Conservation (phyloP, 2,113 vertebrate genomes). For the Phocoena phocoena region DNA sequence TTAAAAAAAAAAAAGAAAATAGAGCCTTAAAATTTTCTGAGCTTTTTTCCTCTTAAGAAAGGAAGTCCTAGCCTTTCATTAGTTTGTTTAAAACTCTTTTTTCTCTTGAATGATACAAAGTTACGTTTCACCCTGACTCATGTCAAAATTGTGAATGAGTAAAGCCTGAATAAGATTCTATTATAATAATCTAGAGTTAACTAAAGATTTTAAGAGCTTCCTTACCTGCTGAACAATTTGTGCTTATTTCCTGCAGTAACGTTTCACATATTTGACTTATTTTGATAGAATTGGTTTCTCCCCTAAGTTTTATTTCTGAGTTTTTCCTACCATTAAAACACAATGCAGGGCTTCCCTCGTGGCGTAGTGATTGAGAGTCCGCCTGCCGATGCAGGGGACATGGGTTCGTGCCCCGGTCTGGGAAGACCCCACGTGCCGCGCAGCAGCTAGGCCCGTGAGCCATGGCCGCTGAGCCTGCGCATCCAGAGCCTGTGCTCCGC, state of each 20-base stretch:
- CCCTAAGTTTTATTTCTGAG: not conserved
- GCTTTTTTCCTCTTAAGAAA: not conserved
- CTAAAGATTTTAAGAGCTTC: not conserved
- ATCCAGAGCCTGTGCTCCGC: too few relatives aligned
- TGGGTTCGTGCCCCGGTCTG: too few relatives aligned
- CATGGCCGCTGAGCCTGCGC: too few relatives aligned
- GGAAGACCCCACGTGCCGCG: too few relatives aligned
- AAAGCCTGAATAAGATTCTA: not conserved
- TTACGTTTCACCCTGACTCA: not conserved
- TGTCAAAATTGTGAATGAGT: constrained; percentile 34
- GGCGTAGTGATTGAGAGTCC: too few relatives aligned
- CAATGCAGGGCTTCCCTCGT: not conserved
- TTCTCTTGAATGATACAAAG: not conserved
- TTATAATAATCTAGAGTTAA: not conserved
- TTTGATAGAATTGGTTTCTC: constrained; percentile 43
- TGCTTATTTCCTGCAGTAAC: not conserved
- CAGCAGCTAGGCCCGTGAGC: too few relatives aligned
- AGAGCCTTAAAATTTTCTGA: not conserved
- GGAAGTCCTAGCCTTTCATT: not conserved
- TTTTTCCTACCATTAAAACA: constrained; percentile 1
- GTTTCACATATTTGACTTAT: not conserved
- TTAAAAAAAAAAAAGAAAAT: too few relatives aligned
- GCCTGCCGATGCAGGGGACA: too few relatives aligned
- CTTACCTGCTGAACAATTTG: not conserved
- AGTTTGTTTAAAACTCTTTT: constrained; percentile 9